Conservation (phyloP, 2,113 vertebrate genomes). For the Anolis sagrei region DNA sequence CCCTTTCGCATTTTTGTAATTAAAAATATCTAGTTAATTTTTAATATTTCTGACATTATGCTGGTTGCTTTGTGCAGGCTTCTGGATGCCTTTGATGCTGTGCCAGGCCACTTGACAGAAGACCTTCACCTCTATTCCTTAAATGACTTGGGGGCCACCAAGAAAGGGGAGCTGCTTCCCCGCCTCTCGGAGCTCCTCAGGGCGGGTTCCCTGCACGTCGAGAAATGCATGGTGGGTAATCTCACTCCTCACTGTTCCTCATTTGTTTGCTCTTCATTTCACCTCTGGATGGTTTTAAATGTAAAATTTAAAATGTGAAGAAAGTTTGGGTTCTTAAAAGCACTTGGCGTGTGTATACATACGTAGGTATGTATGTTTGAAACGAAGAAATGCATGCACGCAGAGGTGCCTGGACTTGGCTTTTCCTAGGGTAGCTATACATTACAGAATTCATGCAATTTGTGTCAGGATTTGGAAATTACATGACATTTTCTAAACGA, state of each 20-base stretch:
- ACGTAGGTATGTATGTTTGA: background rate
- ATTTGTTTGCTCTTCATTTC: background rate
- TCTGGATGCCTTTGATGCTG: constrained; percentile 87
- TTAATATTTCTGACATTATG: no score
- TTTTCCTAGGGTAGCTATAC: constrained; percentile 1
- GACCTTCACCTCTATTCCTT: constrained; percentile 95
- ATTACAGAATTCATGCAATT: no score
- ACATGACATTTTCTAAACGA: no score
- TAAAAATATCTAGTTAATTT: no score
- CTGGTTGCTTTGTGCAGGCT: constrained; percentile 74
- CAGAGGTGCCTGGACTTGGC: background rate
- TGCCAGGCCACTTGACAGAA: constrained; percentile 93
- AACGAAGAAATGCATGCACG: background rate
- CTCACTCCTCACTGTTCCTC: no score
- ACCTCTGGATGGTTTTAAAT: background rate
- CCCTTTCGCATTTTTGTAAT: no score
- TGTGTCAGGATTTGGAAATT: no score
- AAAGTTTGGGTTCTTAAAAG: background rate
- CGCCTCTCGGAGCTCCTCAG: constrained; percentile 86
- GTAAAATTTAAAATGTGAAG: background rate
- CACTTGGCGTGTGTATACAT: background rate
- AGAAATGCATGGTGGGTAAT: constrained; percentile 88
- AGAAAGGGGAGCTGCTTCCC: constrained; percentile 87
- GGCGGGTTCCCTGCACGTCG: constrained; percentile 85
- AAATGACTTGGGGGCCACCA: constrained; percentile 86